Evolutionary conservation across 1,140 invertebrate genomes (phyloP).

Genomic region (Drosophila pseudoananassae): DNA sequence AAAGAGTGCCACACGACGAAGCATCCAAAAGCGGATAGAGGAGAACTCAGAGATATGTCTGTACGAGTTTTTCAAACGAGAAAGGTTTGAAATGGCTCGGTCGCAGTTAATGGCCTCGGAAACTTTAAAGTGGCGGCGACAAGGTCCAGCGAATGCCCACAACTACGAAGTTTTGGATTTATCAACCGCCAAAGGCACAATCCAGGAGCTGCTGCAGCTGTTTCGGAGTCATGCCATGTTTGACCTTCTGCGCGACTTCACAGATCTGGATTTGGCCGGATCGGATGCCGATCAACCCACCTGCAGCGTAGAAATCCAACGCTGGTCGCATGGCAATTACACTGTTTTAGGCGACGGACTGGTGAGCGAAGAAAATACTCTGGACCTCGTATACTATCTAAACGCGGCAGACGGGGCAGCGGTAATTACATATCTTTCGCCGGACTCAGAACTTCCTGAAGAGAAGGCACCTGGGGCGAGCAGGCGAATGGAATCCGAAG

Average conservation of each 20-base stretch:
- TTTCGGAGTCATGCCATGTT: constrained; percentile 86
- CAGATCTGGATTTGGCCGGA: constrained; percentile 86
- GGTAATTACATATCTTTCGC: constrained; percentile 86
- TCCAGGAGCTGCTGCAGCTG: constrained; percentile 84
- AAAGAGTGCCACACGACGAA: constrained; percentile 78
- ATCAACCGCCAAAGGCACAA: constrained; percentile 78
- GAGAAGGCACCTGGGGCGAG: constrained; percentile 17
- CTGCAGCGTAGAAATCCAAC: constrained; percentile 87
- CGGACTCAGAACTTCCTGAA: constrained; percentile 64
- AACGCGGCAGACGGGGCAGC: constrained; percentile 84
- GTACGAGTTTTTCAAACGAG: constrained; percentile 85
- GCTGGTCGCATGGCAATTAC: constrained; percentile 88
- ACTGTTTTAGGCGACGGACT: constrained; percentile 83
- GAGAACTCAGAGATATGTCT: constrained; percentile 86
- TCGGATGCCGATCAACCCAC: constrained; percentile 81
- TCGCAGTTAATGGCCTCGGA: constrained; percentile 83
- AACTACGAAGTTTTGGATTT: constrained; percentile 86
- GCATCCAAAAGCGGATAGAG: constrained; percentile 86
- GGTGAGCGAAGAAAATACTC: constrained; percentile 84
- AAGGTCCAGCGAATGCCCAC: constrained; percentile 87
- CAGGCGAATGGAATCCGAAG: constrained; percentile 10
- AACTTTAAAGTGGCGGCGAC: constrained; percentile 85
- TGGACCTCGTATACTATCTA: constrained; percentile 86
- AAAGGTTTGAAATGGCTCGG: constrained; percentile 84
- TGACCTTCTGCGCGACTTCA: constrained; percentile 87